A percentile compares a stretch with the other conserved stretches of the same genome.
Conservation (phyloP, 2,797 vertebrate genomes). For the Mormyrops attenuatus region DNA sequence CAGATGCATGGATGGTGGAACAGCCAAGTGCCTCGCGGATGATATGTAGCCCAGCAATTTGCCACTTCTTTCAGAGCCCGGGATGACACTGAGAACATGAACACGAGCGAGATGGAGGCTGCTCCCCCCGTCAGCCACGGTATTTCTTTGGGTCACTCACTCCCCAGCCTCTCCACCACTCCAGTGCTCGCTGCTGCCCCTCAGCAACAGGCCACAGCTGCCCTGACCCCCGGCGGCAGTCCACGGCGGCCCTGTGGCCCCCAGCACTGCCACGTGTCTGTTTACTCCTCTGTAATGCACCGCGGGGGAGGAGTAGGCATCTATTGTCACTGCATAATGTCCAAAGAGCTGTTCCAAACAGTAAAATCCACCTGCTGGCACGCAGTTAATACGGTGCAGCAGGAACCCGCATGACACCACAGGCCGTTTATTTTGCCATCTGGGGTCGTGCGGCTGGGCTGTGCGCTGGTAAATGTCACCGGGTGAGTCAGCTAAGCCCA, state of each 20-base stretch:
- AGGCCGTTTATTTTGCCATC: not conserved
- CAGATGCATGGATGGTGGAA: not conserved
- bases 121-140: not conserved
- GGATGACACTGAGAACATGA: too few species aligned
- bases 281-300: not conserved
- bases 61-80: too few species aligned
- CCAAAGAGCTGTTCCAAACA: not conserved
- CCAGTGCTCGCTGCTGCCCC: not conserved
- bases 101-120: too few species aligned
- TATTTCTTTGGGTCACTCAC: not conserved
- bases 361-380: not conserved
- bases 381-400: not conserved
- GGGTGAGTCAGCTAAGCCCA: not conserved
- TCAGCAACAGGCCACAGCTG: not conserved
- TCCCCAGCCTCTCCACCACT: not conserved
- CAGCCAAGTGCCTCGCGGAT: not conserved
- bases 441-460: not conserved
- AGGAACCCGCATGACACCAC: not conserved
- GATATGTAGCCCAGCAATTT: too few species aligned
- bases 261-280: not conserved
- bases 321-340: not conserved
- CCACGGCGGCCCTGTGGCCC: too few species aligned
- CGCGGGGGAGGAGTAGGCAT: not conserved
- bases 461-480: not conserved
- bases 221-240: too few species aligned